Percentiles rank a stretch among this genome's conserved stretches.
phyloP scores from a whole-genome alignment of 2,797 vertebrate genomes.

The Anas bernieri region DNA sequence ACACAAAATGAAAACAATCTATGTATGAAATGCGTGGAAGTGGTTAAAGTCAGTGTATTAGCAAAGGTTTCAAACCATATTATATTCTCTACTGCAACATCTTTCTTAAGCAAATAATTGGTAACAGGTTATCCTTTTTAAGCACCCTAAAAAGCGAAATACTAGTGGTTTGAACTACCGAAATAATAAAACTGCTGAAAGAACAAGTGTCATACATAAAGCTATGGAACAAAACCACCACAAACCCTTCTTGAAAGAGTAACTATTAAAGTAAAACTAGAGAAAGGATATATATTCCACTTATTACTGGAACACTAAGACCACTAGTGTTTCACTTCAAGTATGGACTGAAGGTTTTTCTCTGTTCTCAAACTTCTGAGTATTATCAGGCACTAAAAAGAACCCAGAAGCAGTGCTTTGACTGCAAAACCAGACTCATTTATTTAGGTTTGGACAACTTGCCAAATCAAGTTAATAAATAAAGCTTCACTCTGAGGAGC shows the following conservation, averaged over 20 bases:
- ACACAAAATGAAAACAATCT: neutral
- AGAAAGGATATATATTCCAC: neutral
- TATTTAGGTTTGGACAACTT: neutral
- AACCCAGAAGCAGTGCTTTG: neutral
- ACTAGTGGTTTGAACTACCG: neutral
- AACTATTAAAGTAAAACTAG: neutral
- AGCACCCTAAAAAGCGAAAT: neutral
- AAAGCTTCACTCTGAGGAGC: neutral
- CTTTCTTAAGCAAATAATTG: neutral
- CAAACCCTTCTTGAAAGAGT: neutral
- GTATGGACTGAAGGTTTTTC: neutral
- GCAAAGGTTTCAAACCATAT: neutral
- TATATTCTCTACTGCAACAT: neutral
- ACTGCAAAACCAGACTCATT: neutral
- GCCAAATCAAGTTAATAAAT: neutral
- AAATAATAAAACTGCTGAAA: neutral
- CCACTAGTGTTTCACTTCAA: neutral
- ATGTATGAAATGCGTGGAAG: neutral
- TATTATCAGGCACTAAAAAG: neutral
- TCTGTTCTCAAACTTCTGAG: neutral
- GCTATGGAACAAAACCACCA: neutral
- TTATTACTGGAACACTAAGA: neutral
- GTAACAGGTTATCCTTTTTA: neutral
- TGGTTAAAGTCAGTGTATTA: neutral
- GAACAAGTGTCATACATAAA: neutral